Percentiles rank a stretch among this genome's conserved stretches.
phyloP scores from a whole-genome alignment of 2,113 vertebrate species.

The Rhegmatorhina hoffmannsi region DNA sequence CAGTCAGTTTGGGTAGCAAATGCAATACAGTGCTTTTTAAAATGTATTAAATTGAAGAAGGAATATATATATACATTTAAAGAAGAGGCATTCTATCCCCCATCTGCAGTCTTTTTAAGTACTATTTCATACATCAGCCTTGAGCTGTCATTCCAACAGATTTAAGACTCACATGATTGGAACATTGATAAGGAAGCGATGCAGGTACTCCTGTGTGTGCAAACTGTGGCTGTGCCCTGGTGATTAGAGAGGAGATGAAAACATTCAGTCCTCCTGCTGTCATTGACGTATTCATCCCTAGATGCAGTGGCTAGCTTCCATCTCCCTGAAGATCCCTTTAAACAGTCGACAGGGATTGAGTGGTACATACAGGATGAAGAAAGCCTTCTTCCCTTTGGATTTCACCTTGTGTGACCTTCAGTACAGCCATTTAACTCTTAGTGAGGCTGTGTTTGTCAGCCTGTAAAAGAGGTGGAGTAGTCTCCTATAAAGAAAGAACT shows the following conservation, averaged over 20 bases:
- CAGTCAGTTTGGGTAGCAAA: neutral
- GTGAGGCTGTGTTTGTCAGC: neutral
- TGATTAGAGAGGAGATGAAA: conserved; percentile 40
- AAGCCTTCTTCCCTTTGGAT: neutral
- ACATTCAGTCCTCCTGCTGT: neutral
- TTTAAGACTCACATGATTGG: conserved; percentile 5
- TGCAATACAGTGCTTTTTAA: neutral
- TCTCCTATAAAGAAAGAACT: neutral
- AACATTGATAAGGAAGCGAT: conserved; percentile 27
- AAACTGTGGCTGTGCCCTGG: conserved; percentile 3
- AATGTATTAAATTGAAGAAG: neutral
- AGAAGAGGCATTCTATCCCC: neutral
- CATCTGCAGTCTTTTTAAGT: neutral
- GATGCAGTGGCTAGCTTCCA: neutral
- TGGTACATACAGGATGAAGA: neutral
- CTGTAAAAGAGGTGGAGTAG: neutral
- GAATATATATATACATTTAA: neutral
- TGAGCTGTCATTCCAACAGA: conserved; percentile 28
- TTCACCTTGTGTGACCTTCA: neutral
- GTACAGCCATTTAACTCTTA: neutral
- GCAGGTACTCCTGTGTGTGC: neutral
- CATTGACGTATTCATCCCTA: neutral
- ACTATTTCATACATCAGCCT: neutral
- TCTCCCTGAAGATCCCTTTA: neutral
- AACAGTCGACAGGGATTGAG: neutral